Evolutionary conservation across 2,113 vertebrate genomes (phyloP), one percentile per base, ranked within the genome.

Genomic region (Odontophorus gujanensis): DNA sequence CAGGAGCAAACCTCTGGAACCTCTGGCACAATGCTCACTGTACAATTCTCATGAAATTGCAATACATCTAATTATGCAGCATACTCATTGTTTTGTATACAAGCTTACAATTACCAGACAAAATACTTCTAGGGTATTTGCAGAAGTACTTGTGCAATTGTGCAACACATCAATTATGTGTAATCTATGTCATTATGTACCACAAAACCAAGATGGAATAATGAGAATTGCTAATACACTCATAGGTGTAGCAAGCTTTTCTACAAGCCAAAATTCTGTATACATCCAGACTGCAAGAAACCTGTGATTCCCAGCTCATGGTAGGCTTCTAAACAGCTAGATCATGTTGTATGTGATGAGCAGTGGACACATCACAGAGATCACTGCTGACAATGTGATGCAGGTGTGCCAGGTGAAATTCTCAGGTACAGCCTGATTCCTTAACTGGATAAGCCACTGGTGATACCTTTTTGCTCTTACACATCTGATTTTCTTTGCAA

Each of bases 171-270:
- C 57, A 6, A 30, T 77, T n/a, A 22, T 7, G 9, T n/a, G 53
- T 59, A 63, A 55, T 36, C 43, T 63, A 80, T 7, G n/a, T 21
- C 19, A 12, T 58, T 58, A 21, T n/a, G 6, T 48, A 71, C n/a
- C 30, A n/a, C 20, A 43, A 80, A 83, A 17, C 26, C 67, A 53
- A 72, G 30, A 53, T 7, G 75, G 7, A 76, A 63, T 45, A 72
- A n/a, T 47, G 71, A 38, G 62, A n/a, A 47, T 80, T 66, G 53
- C 16, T 40, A 61, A 53, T 22, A 59, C 19, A n/a, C 20, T 69
- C 0, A 0, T 2, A 57, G 26, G 25, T 6, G 24, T 55, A 53
- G 9, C 45, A 62, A 88, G 42, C 13, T 2, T 0, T 9, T 7
- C 42, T n/a, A 26, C 17, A n/a, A 63, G 42, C 26, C 67, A 80